These are phyloP conservation scores for Solenopsis invicta DNA, from an alignment of 1,140 invertebrate species.

Conservation along the genomic window DNA sequence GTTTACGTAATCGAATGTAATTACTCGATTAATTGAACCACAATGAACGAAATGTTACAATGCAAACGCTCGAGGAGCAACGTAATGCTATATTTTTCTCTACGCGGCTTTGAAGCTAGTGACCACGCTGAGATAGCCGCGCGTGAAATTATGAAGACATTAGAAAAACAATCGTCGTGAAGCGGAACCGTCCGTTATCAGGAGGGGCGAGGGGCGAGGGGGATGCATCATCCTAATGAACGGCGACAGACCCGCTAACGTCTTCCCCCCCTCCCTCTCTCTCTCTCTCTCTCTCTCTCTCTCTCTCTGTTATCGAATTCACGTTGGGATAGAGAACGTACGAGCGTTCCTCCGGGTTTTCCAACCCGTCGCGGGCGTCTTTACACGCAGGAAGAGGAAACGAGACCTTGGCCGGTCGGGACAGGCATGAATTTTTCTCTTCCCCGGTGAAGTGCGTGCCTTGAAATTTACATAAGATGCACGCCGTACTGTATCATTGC, in stretches of 20 bases:
- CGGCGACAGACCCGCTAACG: conserved; percentile 12
- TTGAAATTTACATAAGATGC: conserved; percentile 85
- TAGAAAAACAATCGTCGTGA: conserved; percentile 51
- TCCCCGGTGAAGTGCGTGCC: conserved; percentile 73
- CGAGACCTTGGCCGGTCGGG: conserved; percentile 74
- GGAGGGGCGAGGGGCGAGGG: background rate
- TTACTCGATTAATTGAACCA: background rate
- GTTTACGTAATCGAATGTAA: background rate
- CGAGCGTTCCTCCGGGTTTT: conserved; percentile 15
- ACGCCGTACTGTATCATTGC: conserved; percentile 80
- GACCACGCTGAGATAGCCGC: conserved; percentile 44
- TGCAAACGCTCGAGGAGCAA: background rate
- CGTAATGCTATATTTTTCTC: background rate
- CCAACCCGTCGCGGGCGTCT: conserved; percentile 26
- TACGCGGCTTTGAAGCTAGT: background rate
- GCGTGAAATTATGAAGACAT: conserved; percentile 61
- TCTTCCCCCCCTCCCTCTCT: background rate
- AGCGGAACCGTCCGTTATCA: conserved; percentile 56
- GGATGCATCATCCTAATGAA: conserved; percentile 34
- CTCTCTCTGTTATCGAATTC: background rate
- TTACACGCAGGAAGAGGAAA: conserved; percentile 75
- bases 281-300: too few species aligned
- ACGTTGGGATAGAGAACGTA: background rate
- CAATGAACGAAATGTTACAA: background rate
- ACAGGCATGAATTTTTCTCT: conserved; percentile 84